Percentiles rank a stretch among this genome's conserved stretches.
phyloP scores from a whole-genome alignment of 2,113 vertebrate species.

The Dryoscopus gambensis region DNA sequence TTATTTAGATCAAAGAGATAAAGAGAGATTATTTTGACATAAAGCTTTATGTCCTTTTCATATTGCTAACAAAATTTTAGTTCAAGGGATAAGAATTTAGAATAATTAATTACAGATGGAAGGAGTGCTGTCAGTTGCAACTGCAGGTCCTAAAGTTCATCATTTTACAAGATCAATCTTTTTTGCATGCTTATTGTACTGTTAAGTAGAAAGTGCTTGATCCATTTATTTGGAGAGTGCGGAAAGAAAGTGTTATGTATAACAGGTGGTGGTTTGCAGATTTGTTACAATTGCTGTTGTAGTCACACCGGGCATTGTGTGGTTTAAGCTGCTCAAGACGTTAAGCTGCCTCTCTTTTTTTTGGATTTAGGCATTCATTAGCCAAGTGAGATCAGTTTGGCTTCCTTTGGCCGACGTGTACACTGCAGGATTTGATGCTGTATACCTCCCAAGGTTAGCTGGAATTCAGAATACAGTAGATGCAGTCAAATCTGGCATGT shows the following conservation, averaged over 20 bases:
- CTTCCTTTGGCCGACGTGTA: neutral
- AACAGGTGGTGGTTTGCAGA: neutral
- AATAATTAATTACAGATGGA: constrained; percentile 20
- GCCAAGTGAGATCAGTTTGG: neutral
- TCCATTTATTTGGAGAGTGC: neutral
- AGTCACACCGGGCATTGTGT: neutral
- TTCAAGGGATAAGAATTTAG: constrained; percentile 5
- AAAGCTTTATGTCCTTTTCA: constrained; percentile 56
- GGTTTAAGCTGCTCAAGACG: neutral
- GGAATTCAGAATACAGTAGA: neutral
- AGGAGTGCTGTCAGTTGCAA: neutral
- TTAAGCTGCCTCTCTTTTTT: neutral
- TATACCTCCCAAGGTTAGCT: neutral
- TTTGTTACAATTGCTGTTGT: neutral
- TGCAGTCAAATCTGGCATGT: neutral
- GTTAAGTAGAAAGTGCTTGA: neutral
- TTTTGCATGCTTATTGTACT: neutral
- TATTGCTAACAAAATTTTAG: constrained; percentile 46
- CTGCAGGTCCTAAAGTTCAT: constrained; percentile 19
- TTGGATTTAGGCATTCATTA: neutral
- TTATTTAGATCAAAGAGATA: constrained; percentile 54
- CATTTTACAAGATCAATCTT: neutral
- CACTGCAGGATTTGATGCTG: neutral
- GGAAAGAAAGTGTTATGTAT: neutral
- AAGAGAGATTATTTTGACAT: constrained; percentile 44